A percentile compares a stretch with the other conserved stretches of the same genome.
Evolutionary conservation across 2,797 vertebrate genomes (phyloP).

Genomic region (Phoebastria nigripes): DNA sequence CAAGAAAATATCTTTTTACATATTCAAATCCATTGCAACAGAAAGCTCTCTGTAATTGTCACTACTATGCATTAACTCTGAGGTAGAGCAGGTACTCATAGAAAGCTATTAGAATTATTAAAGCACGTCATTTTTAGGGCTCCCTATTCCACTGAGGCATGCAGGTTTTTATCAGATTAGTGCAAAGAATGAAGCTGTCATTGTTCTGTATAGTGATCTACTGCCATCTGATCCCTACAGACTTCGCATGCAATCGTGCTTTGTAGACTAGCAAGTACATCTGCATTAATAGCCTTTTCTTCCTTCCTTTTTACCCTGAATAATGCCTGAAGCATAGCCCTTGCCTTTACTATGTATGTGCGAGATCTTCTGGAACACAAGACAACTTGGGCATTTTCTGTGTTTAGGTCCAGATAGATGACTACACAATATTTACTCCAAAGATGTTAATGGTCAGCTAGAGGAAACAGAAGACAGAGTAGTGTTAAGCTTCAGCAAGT

Average conservation of each 20-base stretch:
- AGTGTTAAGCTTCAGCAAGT: background rate
- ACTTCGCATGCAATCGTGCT: background rate
- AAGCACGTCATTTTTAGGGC: background rate
- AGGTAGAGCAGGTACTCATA: background rate
- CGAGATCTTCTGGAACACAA: background rate
- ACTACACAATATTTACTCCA: background rate
- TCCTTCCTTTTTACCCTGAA: background rate
- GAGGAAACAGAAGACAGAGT: background rate
- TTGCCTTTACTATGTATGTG: background rate
- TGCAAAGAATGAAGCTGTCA: background rate
- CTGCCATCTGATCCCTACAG: background rate
- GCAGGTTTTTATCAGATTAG: background rate
- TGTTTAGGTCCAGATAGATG: background rate
- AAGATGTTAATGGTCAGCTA: background rate
- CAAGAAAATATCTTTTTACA: background rate
- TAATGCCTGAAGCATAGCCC: background rate
- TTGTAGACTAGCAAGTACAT: background rate
- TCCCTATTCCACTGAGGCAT: rapidly evolving
- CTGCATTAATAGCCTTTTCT: background rate
- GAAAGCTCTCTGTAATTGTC: background rate
- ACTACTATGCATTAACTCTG: background rate
- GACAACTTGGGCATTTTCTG: too few relatives aligned
- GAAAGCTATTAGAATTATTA: background rate
- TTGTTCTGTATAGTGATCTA: background rate
- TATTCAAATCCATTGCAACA: background rate